Evolutionary conservation across 2,113 vertebrate genomes (phyloP).

Genomic region (Agapornis roseicollis): DNA sequence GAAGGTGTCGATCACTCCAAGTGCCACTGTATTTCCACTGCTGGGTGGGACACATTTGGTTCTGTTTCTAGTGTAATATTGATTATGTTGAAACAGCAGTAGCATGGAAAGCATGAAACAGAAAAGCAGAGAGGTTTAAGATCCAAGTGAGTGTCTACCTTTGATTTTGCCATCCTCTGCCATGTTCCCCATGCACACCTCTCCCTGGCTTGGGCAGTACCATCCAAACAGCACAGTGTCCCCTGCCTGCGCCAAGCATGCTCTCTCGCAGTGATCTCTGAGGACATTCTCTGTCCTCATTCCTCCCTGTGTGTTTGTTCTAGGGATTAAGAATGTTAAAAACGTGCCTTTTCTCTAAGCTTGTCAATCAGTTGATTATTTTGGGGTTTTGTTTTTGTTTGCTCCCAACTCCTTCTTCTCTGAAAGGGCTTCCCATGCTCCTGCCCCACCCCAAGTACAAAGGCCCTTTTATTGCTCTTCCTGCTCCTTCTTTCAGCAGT

Average conservation of each 20-base stretch:
- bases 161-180: not conserved
- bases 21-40: not conserved
- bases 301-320: not conserved
- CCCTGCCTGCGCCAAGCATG: not conserved
- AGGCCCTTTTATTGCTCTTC: conserved; percentile 51
- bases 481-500: conserved; percentile 37
- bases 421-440: conserved; percentile 8
- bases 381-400: conserved; percentile 52
- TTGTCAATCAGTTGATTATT: conserved; percentile 52
- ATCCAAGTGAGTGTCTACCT: not conserved
- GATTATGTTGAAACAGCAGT: not conserved
- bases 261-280: not conserved
- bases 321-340: conserved; percentile 50
- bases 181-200: not conserved
- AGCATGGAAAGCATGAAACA: not conserved
- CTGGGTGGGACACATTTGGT: fast-evolving
- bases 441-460: conserved; percentile 40
- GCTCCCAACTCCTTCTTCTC: conserved; percentile 5
- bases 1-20: not conserved
- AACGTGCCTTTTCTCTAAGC: conserved; percentile 36
- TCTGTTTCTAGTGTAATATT: not conserved
- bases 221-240: not conserved
- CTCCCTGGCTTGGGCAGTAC: not conserved
- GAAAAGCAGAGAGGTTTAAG: not conserved
- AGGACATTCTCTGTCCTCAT: not conserved